Evolutionary conservation across 2,113 vertebrate genomes (phyloP).

Genomic region (Abramis brama): DNA sequence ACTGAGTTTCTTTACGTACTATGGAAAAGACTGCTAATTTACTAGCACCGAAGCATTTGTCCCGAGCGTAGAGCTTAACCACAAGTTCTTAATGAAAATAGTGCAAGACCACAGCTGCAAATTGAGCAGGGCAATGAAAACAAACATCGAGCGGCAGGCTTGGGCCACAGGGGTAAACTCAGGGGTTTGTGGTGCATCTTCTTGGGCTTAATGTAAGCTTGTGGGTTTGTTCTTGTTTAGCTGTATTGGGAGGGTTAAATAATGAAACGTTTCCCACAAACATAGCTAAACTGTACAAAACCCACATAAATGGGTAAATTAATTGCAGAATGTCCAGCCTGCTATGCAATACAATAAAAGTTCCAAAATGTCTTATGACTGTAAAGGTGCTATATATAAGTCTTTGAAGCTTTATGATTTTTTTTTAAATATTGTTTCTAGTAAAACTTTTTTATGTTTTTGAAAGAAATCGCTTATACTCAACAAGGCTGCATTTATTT

Average conservation of each 20-base stretch:
- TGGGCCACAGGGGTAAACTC: background rate
- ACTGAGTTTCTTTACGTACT: slow-evolving; percentile 27
- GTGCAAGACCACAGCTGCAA: slow-evolving; percentile 41
- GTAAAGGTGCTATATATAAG: background rate
- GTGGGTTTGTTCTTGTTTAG: background rate
- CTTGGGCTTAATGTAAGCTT: background rate
- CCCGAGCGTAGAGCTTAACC: background rate
- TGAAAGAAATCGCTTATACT: no score
- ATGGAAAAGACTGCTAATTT: slow-evolving; percentile 28
- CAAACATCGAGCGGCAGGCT: slow-evolving; percentile 40
- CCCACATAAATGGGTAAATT: background rate
- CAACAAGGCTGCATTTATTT: no score
- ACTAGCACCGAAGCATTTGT: background rate
- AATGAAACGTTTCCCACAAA: background rate
- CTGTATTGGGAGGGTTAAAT: slow-evolving; percentile 1
- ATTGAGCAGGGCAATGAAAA: slow-evolving; percentile 55
- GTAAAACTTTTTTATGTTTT: no score
- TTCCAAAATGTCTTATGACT: background rate
- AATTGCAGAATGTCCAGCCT: no score
- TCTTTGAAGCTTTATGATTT: background rate
- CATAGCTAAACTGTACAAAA: background rate
- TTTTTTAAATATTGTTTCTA: background rate
- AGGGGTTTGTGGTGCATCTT: slow-evolving; percentile 15
- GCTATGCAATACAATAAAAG: no score
- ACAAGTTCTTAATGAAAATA: slow-evolving; percentile 12